Evolutionary conservation across 1,140 invertebrate species (phyloP), one percentile per base, ranked within the genome.

Genomic region (Eriosoma lanigerum): DNA sequence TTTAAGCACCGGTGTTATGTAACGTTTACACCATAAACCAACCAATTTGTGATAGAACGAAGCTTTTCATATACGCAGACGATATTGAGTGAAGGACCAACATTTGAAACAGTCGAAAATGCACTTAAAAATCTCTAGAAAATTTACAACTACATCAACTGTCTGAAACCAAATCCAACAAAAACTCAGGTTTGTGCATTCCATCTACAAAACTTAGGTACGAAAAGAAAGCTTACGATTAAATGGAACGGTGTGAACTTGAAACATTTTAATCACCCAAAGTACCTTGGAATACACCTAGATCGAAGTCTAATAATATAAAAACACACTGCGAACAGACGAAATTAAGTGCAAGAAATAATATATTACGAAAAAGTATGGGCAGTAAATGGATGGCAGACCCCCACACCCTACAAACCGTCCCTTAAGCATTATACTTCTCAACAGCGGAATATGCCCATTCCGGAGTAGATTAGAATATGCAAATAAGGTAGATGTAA

Each of bases 131-230:
- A 52, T 19, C 50, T 6, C 50, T 52, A 19, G 50, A 52, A 52
- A 6, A 52, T 0, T 17, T 52, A 52, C 50, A 19, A 52, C 17
- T 19, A 52, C 50, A 52, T 48, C 50, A 52, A 52, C 50, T 17
- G 50, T 52, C 50, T 52, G 50, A 52, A 52, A 52, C 50, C 50
- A 17, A 52, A 52, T 52, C 50, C 17, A 17, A 52, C 50, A 21
- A 62, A 62, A 62, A 62, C 58, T 26, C 58, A 62, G 29, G 58
- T 62, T 10, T 62, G 10, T 32, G 58, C 58, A 13, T 62, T 62
- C 29, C 88, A 84, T 86, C 87, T 85, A 85, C 84, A 85, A 85
- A 85, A 86, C 84, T 86, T 85, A 86, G 86, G 86, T 87, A 86
- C 86, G 87, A 87, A 84, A 84, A 85, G 86, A 86, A 87, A 87